Base-by-base conservation (phyloP, 2,113 vertebrate genomes). In the Sula dactylatra region DNA sequence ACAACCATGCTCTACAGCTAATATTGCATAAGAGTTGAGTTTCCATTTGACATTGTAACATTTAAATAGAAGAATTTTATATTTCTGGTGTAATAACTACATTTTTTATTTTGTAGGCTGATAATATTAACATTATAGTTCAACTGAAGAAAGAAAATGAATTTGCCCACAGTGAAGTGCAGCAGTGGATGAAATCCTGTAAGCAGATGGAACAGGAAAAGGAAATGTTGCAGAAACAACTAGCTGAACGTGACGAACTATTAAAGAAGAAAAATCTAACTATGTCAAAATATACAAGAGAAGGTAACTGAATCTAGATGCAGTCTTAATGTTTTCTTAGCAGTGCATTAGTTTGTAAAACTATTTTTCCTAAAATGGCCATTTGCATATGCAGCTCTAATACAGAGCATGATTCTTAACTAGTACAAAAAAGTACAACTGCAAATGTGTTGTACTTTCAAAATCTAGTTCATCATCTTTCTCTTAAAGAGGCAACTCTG, bases 161-260 rank as follows among this genome's bases (percentile, higher is more conserved):
- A 34, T 95, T 94, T 58, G 97, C 98, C 50, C 93, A 97, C 67
- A 98, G 97, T 93, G 97, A 98, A 96, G 97, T 98, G 55, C 98
- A 96, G 71, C 96, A 98, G 29, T 98, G 98, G 98, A 98, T 99
- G 97, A 98, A 99, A 92, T 98, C 97, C 24, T 99, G 98, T 97
- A 98, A 98, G 93, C 98, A 99, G 89, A 96, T 99, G 97, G 98
- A 99, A 95, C 96, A 98, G 86, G 99, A 99, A 95, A 99, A 99
- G 67, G 96, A 98, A 85, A 32, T 59, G 12, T 66, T 99, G 82
- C 82, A 98, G 71, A 98, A 97, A 83, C 94, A 98, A 56, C 91
- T 98, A 9, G 65, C 44, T 66, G 96, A 96, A 66, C n/a, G 77
- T 58, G 94, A 98, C 8, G 94, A 92, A 52, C 62, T 97, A 4